phyloP scores from a whole-genome alignment of 2,113 vertebrate species.

The Cairina moschata region DNA sequence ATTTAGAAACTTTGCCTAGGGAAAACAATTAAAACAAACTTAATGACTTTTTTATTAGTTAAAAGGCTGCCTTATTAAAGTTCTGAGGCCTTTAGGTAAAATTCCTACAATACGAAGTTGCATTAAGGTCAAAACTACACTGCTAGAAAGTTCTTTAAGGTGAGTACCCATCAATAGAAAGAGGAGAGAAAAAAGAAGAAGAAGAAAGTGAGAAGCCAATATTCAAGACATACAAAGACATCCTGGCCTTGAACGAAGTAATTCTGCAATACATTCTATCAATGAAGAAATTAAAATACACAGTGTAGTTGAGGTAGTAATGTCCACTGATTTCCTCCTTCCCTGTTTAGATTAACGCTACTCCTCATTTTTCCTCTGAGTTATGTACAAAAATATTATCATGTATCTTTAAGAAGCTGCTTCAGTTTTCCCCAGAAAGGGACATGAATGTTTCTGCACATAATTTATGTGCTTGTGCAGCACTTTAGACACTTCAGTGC shows the following conservation, averaged over 20 bases:
- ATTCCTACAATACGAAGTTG: background rate
- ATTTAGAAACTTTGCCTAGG: background rate
- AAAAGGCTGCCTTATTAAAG: background rate
- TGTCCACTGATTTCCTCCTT: background rate
- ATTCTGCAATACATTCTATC: background rate
- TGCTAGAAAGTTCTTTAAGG: background rate
- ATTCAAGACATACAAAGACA: background rate
- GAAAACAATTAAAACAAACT: slow-evolving; percentile 14
- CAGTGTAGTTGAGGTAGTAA: background rate
- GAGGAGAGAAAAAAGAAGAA: background rate
- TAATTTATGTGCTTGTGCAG: background rate
- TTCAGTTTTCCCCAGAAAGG: background rate
- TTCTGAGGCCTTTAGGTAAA: background rate
- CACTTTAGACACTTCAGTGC: background rate
- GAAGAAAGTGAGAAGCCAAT: background rate
- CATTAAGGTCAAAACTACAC: background rate
- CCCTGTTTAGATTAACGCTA: background rate
- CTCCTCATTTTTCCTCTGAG: background rate
- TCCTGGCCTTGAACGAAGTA: background rate
- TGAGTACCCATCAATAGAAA: background rate
- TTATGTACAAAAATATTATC: background rate
- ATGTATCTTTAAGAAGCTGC: background rate
- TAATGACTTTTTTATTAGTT: background rate
- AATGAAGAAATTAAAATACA: background rate
- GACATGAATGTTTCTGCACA: background rate